These are phyloP conservation scores for Phoenicopterus ruber DNA, from an alignment of 2,113 vertebrate species.

Conservation along the genomic window DNA sequence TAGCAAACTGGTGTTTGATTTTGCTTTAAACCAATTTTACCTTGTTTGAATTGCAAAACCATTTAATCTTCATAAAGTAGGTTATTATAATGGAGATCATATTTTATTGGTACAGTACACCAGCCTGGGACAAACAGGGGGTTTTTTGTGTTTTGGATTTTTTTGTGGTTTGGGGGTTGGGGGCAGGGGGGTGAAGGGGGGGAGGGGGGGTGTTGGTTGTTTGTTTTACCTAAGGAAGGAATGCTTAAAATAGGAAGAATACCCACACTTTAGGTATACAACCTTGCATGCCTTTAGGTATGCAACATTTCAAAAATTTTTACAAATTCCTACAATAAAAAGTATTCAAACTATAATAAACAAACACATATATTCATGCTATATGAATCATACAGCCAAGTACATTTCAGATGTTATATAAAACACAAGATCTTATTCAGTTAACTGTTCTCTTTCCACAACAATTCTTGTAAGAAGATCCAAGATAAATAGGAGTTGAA, in stretches of 20 bases:
- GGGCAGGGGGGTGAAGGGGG: no score
- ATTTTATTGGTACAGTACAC: slow-evolving; percentile 69
- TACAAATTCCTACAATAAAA: not conserved
- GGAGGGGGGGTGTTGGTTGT: no score
- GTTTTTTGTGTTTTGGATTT: no score
- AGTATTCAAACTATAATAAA: not conserved
- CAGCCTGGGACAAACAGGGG: slow-evolving; percentile 35
- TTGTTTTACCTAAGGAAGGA: not conserved
- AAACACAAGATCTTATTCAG: not conserved
- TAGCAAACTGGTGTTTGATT: slow-evolving; percentile 81
- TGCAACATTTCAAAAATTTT: not conserved
- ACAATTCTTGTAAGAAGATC: not conserved
- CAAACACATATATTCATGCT: not conserved
- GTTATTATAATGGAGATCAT: slow-evolving; percentile 84
- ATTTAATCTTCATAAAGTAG: slow-evolving; percentile 86
- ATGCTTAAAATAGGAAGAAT: not conserved
- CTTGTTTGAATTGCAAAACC: slow-evolving; percentile 84
- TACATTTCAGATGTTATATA: not conserved
- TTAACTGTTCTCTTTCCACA: not conserved
- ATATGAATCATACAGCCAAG: not conserved
- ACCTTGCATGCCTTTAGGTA: not conserved
- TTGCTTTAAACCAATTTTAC: slow-evolving; percentile 84
- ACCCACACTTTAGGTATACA: not conserved
- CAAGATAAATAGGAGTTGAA: not conserved
- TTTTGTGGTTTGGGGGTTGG: not conserved